Conservation (phyloP, 2,888 invertebrate genomes). For the Actias luna region DNA sequence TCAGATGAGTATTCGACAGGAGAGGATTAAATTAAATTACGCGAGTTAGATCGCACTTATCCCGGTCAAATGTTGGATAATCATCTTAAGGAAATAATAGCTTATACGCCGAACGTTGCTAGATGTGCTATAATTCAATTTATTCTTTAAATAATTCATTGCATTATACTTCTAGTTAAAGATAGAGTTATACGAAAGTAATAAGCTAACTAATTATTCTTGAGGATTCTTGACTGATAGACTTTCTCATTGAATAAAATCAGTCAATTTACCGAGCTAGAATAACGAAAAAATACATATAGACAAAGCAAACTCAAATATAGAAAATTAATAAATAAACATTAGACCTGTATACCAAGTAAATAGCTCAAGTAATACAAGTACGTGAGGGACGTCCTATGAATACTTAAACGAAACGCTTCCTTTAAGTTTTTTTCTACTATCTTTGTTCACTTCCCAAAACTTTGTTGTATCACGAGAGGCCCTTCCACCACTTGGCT, state of each 20-base stretch:
- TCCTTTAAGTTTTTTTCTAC: constrained; percentile 11
- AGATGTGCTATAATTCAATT: constrained; percentile 48
- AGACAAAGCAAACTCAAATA: not conserved
- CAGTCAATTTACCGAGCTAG: too few relatives aligned
- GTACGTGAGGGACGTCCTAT: not conserved
- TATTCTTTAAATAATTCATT: constrained; percentile 40
- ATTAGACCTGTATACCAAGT: too few relatives aligned
- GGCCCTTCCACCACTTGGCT: constrained; percentile 31
- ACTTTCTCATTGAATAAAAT: too few relatives aligned
- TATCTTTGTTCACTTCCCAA: constrained; percentile 16
- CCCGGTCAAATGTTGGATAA: constrained; percentile 43
- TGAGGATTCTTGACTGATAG: too few relatives aligned
- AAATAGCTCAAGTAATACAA: too few relatives aligned
- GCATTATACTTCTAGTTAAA: too few relatives aligned
- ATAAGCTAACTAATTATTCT: too few relatives aligned
- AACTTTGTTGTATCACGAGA: constrained; percentile 10
- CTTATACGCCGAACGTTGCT: constrained; percentile 18
- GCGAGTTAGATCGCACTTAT: constrained; percentile 45
- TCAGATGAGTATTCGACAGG: constrained; percentile 46
- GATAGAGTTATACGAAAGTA: too few relatives aligned
- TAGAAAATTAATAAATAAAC: not conserved
- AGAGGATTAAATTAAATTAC: constrained; percentile 55
- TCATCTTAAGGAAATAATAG: constrained; percentile 37
- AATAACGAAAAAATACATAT: not conserved
- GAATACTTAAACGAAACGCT: constrained; percentile 12